These are phyloP conservation scores for Drosophila pruinosa DNA, from an alignment of 1,140 invertebrate genomes.

Conservation along the genomic window DNA sequence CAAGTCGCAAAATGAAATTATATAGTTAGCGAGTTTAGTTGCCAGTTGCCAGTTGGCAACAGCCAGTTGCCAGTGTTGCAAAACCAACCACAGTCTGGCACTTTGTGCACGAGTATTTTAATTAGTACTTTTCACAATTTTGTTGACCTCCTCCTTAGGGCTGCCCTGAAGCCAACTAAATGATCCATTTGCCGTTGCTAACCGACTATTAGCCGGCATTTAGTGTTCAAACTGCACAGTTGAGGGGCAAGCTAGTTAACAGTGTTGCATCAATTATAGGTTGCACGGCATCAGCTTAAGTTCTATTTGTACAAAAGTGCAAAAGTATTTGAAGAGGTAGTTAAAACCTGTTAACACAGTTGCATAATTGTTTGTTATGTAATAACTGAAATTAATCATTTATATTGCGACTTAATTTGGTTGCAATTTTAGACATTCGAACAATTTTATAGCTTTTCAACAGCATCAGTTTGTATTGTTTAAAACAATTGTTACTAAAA, in stretches of 20 bases:
- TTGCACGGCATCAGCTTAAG: too few species aligned
- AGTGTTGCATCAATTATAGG: neutral
- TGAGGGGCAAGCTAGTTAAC: neutral
- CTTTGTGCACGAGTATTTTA: slow-evolving; percentile 28
- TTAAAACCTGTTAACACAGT: too few species aligned
- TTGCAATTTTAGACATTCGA: too few species aligned
- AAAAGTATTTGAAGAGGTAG: too few species aligned
- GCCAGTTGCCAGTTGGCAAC: too few species aligned
- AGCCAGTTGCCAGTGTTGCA: slow-evolving; percentile 4
- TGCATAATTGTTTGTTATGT: neutral
- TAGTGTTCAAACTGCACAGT: neutral
- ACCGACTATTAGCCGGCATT: neutral
- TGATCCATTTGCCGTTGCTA: neutral
- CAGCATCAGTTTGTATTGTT: too few species aligned
- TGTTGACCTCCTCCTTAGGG: neutral
- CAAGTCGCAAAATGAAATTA: slow-evolving; percentile 29
- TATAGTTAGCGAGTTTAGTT: slow-evolving; percentile 17
- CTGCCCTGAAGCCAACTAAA: neutral
- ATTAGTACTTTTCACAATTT: slow-evolving; percentile 22
- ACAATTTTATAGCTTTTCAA: too few species aligned
- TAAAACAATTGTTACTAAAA: too few species aligned
- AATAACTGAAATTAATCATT: too few species aligned
- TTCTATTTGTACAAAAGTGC: too few species aligned
- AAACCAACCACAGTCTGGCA: slow-evolving; percentile 14
- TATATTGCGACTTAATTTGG: too few species aligned